Base-by-base conservation (phyloP, 2,113 vertebrate species). In the Sula dactylatra region DNA sequence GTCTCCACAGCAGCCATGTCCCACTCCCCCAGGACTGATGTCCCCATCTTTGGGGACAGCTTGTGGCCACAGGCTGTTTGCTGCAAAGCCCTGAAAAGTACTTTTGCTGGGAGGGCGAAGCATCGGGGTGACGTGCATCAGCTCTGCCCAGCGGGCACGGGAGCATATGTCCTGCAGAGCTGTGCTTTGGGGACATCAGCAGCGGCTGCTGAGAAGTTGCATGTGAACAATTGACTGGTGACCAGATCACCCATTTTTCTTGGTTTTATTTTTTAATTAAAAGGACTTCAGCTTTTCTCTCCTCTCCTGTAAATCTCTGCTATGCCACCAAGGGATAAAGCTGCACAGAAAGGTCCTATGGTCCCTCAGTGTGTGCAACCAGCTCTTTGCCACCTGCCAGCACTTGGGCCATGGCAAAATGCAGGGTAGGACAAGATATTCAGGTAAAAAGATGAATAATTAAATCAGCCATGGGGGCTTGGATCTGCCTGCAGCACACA, bases 51-150 rank as follows among this genome's bases (percentile, higher is more conserved):
- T 70, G 59, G 88, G 85, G 64, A 24, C 64, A 81, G 2, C 12
- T 50, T 16, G 13, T 22, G 67, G 42, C 78, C 71, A 16, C 29
- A 6, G 22, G 22, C 12, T 50, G 27, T 50, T 44, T 40, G 49
- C 80, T 88, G 65, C 80, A 34, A 52, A 78, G 49, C 52, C 70
- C 70, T 45, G 20, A 4, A 25, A 86, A 56, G 13, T 12, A 4
- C 7, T 55, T 36, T 11, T 49, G 9, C 14, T 10, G 65, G 11
- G 58, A 38, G 26, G 10, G 4, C 6, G 11, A 49, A 86, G 19
- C 26, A 2, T 4, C 0, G 7, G 10, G 71, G 29, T 26, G 52
- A 15, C 0, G 2, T 10, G 52, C 16, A 0, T 11, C 65, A 52
- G 13, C 45, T 62, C 67, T 83, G 62, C 80, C 59, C 22, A 2